These are phyloP conservation scores for Malurus cyaneus DNA, from an alignment of 2,113 vertebrate species.

Conservation along the genomic window DNA sequence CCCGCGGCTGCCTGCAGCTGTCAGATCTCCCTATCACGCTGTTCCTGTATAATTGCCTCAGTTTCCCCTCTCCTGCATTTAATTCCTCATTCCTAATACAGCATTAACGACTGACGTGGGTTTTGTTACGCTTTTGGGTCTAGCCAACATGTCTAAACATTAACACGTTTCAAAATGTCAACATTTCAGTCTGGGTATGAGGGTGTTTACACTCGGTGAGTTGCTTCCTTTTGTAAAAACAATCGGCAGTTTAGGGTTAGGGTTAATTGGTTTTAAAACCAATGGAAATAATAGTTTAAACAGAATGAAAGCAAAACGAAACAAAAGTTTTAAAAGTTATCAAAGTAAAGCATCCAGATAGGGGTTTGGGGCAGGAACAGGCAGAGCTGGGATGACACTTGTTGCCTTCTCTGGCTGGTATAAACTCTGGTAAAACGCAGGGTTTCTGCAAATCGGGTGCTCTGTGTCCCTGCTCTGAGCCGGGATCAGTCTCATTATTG, in stretches of 20 bases:
- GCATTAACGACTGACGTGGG: background rate
- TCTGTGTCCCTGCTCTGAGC: background rate
- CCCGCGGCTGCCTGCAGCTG: fast-evolving
- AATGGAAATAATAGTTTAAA: background rate
- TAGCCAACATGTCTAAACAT: background rate
- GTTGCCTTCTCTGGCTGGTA: background rate
- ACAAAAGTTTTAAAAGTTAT: background rate
- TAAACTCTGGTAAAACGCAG: background rate
- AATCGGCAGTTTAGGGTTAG: background rate
- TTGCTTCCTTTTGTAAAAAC: background rate
- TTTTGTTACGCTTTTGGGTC: background rate
- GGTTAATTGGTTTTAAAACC: background rate
- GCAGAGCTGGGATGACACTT: background rate
- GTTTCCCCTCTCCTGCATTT: fast-evolving
- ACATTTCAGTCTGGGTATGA: fast-evolving
- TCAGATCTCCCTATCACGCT: fast-evolving
- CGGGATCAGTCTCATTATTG: background rate
- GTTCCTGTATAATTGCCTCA: fast-evolving
- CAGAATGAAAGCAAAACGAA: background rate
- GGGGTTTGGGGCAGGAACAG: fast-evolving
- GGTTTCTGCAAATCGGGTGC: background rate
- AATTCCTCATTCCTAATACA: fast-evolving
- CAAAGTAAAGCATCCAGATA: background rate
- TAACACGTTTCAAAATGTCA: background rate
- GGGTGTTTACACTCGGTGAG: background rate